Evolutionary conservation across 2,797 vertebrate genomes (phyloP), one percentile per base, ranked within the genome.

Genomic region (Cichlasoma orientale): DNA sequence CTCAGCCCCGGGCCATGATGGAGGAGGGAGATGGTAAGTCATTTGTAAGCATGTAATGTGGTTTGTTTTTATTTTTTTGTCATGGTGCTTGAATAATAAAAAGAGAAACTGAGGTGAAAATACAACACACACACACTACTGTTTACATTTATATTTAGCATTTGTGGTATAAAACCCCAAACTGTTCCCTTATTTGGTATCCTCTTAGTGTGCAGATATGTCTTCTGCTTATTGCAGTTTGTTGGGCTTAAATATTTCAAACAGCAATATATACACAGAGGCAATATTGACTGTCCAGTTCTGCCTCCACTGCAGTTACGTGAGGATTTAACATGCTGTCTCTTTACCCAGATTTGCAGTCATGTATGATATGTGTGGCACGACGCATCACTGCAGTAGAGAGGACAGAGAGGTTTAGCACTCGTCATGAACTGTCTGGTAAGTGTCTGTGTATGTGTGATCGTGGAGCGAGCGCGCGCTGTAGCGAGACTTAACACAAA

Each of bases 351-450:
- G 98, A 99, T 92, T 95, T 99, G 84, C 98, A 99, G 85, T 99
- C 98, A 13, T 99, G 98, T 89, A 99, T 99, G 98, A 99, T 99
- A 90, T 99, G 98, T 78, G 98, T 99, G 89, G 98, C 97, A 0
- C 96, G 98, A 25, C 97, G 97, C 58, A 96, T 99, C 71, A 93
- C 96, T n/a, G 92, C 96, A 9, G 93, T 96, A 36, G 98, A 99
- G 92, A 95, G 97, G 80, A 94, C 96, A 0, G 98, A 99, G 91
- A 97, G 97, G 75, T 99, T 99, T 87, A 97, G 97, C 85, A 99
- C 98, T 38, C 97, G 97, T 53, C 98, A 99, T 12, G 98, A 99
- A 84, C 95, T 98, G 82, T 96, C 98, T 90, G 98, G 98, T 99
- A 94, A 95, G 95, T 66, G 63, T 57, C 27, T 61, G 7, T 55